Evolutionary conservation across 2,888 invertebrate genomes (phyloP), one percentile per base, ranked within the genome.

Genomic region (Endotricha flammealis): DNA sequence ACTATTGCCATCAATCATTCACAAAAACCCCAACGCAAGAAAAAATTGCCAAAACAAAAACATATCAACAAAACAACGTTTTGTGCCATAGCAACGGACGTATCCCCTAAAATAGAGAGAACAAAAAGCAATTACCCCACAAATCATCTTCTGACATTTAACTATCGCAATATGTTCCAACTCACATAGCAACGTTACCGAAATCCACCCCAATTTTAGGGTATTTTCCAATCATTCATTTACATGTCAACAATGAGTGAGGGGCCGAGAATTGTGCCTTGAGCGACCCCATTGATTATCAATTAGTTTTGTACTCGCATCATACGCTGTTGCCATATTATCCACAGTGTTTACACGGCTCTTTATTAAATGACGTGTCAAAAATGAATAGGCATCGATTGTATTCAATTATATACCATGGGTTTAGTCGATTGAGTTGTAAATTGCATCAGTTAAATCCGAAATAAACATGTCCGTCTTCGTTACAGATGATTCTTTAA

Each of bases 101-200:
- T 55, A 48, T 62, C 72, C 76, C 71, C n/a, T 54, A 63, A 68
- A 64, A 43, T 7, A 51, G 2, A 12, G 61, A 70, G 69, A 75
- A 79, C 72, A 74, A 75, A 76, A 82, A 78, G 67, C 81, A 85
- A 83, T 85, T 83, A 85, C 80, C 71, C 57, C 77, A 83, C 85
- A 85, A 85, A 85, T 86, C 85, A 86, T 86, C 77, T 67, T 72
- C 70, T 83, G 85, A 83, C 83, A 69, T 81, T 79, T 76, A n/a
- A 69, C 82, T 78, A 76, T 63, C 71, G 78, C 82, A 85, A 83
- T 83, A 83, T 83, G 85, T 77, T 83, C 66, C 65, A 64, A 71
- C 73, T 71, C 79, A 76, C 65, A 64, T 69, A 70, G 72, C 60
- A 61, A 63, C 48, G 48, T 47, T 52, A 51, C 45, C 50, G 42